Percentiles rank a stretch among this genome's conserved stretches.
These are phyloP conservation scores for Pammene aurita DNA, from an alignment of 2,888 invertebrate species.

Conservation along the genomic window DNA sequence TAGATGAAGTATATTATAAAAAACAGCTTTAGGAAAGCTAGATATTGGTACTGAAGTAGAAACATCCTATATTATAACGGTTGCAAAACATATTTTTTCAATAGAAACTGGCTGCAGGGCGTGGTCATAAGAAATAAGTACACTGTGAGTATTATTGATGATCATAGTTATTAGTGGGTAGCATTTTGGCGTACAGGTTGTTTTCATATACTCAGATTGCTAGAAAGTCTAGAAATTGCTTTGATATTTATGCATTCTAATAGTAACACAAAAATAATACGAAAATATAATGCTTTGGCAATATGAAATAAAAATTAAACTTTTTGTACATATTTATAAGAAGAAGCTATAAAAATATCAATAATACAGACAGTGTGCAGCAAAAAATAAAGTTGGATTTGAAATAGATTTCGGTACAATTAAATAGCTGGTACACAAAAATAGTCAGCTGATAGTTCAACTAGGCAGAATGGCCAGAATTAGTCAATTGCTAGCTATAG, in stretches of 20 bases:
- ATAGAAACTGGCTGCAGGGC: slow-evolving; percentile 69
- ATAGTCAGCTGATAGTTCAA: slow-evolving; percentile 72
- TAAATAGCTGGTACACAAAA: slow-evolving; percentile 71
- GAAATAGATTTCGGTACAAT: slow-evolving; percentile 64
- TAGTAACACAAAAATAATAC: neutral
- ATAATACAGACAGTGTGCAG: slow-evolving; percentile 14
- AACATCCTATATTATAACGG: slow-evolving; percentile 66
- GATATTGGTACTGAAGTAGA: slow-evolving; percentile 79
- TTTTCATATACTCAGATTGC: neutral
- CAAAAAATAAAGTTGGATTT: slow-evolving; percentile 58
- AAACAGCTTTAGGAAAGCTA: slow-evolving; percentile 79
- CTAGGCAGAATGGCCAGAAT: slow-evolving; percentile 73
- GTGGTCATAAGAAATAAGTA: slow-evolving; percentile 52
- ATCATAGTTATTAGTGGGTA: slow-evolving; percentile 2
- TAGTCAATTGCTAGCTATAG: slow-evolving; percentile 83
- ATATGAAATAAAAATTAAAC: neutral
- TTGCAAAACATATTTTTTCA: slow-evolving; percentile 77
- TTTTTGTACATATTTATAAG: slow-evolving; percentile 1
- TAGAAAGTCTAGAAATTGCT: neutral
- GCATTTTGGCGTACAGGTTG: neutral
- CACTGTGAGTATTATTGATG: slow-evolving; percentile 13
- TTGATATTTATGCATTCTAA: slow-evolving; percentile 13
- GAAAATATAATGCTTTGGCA: neutral
- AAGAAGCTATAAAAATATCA: neutral
- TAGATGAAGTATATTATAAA: slow-evolving; percentile 66